Evolutionary conservation across 2,888 invertebrate genomes (phyloP), one percentile per base, ranked within the genome.

Genomic region (Erebia epiphron): DNA sequence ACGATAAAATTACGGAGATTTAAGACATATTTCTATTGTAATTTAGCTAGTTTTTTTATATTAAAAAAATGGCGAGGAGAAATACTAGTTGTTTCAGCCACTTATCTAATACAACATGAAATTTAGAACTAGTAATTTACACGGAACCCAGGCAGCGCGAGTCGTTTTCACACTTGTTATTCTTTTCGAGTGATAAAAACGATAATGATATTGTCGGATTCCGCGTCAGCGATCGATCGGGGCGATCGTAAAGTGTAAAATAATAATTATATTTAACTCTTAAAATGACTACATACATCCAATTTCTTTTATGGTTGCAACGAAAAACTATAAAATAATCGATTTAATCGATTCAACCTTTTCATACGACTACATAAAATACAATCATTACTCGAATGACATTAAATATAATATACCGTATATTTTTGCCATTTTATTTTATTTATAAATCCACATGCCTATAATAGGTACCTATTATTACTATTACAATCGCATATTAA

Each of bases 251-350:
- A 66, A 66, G 41, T 57, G 66, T 56, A 56, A 57, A 56, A 66
- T 66, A 56, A 66, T 56, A 56, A 66, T 56, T 66, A 56, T 66
- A 66, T 66, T 66, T 56, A 66, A 56, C 54, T 56, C 56, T 66
- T 57, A 57, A 56, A 66, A 54, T 56, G 41, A 54, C 66, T 66
- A 43, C 43, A 56, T 66, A 43, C 43, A 56, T 56, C 66, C 66
- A 66, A 57, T 66, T 66, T 66, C 66, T 66, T 66, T 66, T 56
- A 66, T 56, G 66, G 56, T 57, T 56, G 66, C 66, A 66, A 57
- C 18, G 66, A 56, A 66, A 66, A 56, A 66, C 56, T 66, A 56
- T 66, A 66, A 66, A 66, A 66, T 66, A 66, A 57, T 66, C 56
- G 54, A 56, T 57, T 66, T 56, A 66, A 66, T 66, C 43, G 66